Conservation (phyloP, 1,140 invertebrate species). For the Calliopsis andreniformis region DNA sequence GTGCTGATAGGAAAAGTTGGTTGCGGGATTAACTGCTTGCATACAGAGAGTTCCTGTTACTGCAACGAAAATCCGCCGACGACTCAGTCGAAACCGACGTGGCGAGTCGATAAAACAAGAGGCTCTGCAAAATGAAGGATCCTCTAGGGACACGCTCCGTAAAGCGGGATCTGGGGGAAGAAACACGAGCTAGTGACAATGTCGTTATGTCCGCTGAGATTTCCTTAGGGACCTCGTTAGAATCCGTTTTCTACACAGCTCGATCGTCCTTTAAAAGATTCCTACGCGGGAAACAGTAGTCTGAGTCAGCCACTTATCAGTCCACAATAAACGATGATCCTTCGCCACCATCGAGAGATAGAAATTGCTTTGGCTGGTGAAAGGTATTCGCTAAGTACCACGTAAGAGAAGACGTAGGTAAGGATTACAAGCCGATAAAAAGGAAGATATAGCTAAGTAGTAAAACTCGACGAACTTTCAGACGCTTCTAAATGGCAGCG, state of each 20-base stretch:
- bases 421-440: no score
- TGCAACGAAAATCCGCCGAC: no score
- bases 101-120: constrained; percentile 2
- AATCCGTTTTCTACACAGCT: constrained; percentile 29
- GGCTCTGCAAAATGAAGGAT: constrained; percentile 11
- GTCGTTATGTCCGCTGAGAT: constrained; percentile 51
- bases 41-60: no score
- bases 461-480: background rate
- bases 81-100: no score
- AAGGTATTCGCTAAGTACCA: no score
- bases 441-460: no score
- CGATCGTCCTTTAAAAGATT: constrained; percentile 38
- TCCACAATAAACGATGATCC: no score
- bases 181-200: constrained; percentile 29
- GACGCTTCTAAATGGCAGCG: background rate
- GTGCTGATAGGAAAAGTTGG: no score
- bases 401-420: no score
- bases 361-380: no score
- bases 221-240: constrained; percentile 54
- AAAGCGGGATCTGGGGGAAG: constrained; percentile 6
- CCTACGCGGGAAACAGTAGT: background rate
- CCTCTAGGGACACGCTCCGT: background rate
- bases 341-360: no score
- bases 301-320: background rate
- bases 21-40: no score